Conservation (phyloP, 2,797 vertebrate genomes). For the Gila robusta region DNA sequence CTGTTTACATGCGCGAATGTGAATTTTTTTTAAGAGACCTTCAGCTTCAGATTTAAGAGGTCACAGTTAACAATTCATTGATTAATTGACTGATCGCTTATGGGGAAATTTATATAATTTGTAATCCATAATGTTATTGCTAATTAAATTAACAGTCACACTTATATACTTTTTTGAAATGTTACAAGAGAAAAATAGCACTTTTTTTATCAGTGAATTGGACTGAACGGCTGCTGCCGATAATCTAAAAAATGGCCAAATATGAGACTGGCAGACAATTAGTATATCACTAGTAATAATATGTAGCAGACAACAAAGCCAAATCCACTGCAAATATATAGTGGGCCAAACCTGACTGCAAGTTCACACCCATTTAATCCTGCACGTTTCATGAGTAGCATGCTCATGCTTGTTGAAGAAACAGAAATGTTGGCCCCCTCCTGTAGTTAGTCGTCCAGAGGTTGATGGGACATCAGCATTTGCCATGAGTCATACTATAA, state of each 20-base stretch:
- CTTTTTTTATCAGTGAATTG: neutral
- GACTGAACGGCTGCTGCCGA: neutral
- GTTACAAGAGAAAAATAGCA: neutral
- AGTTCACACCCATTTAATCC: constrained; percentile 20
- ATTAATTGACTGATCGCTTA: too few relatives aligned
- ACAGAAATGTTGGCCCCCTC: neutral
- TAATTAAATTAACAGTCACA: neutral
- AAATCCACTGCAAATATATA: neutral
- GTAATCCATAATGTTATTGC: neutral
- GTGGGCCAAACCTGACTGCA: neutral
- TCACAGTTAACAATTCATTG: too few relatives aligned
- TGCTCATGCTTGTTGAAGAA: neutral
- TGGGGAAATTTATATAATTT: too few relatives aligned
- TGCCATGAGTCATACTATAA: constrained; percentile 47
- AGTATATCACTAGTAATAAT: neutral
- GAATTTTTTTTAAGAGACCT: too few relatives aligned
- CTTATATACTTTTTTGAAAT: neutral
- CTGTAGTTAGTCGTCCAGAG: neutral
- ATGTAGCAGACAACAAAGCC: neutral
- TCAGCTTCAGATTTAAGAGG: too few relatives aligned
- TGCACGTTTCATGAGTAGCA: neutral
- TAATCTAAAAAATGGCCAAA: neutral
- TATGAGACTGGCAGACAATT: neutral
- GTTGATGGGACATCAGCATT: constrained; percentile 1
- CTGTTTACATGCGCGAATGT: too few relatives aligned